Percentiles rank a stretch among this genome's conserved stretches.
phyloP scores from a whole-genome alignment of 2,113 vertebrate species.

The Phrynocephalus versicolor region DNA sequence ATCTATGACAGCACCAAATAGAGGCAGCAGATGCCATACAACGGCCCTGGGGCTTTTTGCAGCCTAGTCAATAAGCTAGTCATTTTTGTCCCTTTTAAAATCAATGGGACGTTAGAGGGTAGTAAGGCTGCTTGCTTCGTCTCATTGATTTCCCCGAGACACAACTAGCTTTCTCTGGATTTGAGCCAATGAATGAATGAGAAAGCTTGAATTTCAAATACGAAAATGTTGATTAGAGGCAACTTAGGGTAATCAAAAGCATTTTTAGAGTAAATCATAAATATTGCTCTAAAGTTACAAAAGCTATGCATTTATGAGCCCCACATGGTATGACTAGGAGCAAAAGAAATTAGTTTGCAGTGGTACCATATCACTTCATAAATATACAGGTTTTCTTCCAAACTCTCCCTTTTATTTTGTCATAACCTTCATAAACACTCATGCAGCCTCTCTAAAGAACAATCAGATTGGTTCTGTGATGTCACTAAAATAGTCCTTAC shows the following conservation, averaged over 20 bases:
- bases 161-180: background rate
- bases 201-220: slow-evolving; percentile 11
- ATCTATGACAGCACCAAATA: too few relatives aligned
- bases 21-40: too few relatives aligned
- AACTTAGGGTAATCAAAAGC: slow-evolving; percentile 17
- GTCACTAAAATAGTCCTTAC: background rate
- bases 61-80: background rate
- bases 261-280: slow-evolving; percentile 22
- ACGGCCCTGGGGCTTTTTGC: too few relatives aligned
- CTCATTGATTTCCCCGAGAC: background rate
- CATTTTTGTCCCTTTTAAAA: background rate
- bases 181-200: slow-evolving; percentile 2
- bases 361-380: slow-evolving; percentile 4
- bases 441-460: background rate
- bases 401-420: background rate
- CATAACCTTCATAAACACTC: background rate
- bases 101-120: background rate
- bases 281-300: slow-evolving; percentile 17
- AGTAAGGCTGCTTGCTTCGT: background rate
- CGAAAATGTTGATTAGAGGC: slow-evolving; percentile 8
- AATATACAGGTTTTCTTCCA: background rate
- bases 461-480: background rate
- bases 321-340: slow-evolving; percentile 12
- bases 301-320: slow-evolving; percentile 18
- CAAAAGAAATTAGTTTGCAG: slow-evolving; percentile 4